Percentiles rank a stretch among this genome's conserved stretches.
Conservation (phyloP, 1,140 invertebrate species). For the Gyrodactylus bullatarudis region DNA sequence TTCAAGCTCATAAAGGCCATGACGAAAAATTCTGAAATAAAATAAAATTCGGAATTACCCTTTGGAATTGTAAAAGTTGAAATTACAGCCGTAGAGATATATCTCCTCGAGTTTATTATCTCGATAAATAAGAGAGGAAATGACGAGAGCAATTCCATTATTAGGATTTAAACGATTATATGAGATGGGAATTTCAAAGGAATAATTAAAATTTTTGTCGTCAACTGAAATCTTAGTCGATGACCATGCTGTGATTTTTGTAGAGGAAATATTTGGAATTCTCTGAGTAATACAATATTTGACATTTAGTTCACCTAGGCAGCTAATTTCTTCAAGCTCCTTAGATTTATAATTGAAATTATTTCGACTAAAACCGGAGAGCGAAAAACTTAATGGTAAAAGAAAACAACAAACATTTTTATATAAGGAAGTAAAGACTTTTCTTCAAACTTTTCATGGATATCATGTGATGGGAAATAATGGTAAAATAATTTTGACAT, state of each 20-base stretch:
- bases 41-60: background rate
- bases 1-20: background rate
- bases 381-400: background rate
- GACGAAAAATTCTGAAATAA: background rate
- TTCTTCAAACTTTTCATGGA: background rate
- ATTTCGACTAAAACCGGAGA: background rate
- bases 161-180: background rate
- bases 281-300: background rate
- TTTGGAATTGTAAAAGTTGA: background rate
- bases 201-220: background rate
- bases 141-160: background rate
- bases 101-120: background rate
- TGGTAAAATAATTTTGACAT: background rate
- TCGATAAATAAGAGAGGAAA: background rate
- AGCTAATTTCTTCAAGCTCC: background rate
- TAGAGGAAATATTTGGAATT: background rate
- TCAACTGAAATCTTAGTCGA: background rate
- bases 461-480: background rate
- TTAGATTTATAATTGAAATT: background rate
- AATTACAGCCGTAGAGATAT: background rate
- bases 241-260: background rate
- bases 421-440: background rate
- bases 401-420: background rate
- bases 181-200: background rate
- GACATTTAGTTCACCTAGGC: background rate